Conservation (phyloP, 2,888 invertebrate species). For the Incurvaria masculella region DNA sequence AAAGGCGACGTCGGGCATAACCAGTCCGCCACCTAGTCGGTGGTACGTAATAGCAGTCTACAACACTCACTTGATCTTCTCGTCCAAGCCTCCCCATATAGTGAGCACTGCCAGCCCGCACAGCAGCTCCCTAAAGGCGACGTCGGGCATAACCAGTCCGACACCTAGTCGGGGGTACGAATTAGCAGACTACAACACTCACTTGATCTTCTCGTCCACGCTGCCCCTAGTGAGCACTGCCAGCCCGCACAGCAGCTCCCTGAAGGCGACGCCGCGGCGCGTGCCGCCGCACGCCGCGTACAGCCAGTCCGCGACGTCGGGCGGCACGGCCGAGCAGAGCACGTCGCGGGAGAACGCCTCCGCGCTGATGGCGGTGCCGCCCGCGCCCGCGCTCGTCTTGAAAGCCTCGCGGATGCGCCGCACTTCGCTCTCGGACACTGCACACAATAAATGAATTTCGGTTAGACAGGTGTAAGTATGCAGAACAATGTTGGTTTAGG, state of each 20-base stretch:
- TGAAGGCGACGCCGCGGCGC: constrained; percentile 74
- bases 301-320: constrained; percentile 76
- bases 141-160: no score
- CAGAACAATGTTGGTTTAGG: neutral
- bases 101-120: no score
- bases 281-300: constrained; percentile 84
- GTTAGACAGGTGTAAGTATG: neutral
- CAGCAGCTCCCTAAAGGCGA: no score
- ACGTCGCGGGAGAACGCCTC: constrained; percentile 81
- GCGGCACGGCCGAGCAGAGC: constrained; percentile 81
- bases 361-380: constrained; percentile 64
- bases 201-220: constrained; percentile 81
- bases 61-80: no score
- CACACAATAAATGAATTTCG: constrained; percentile 25
- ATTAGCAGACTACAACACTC: no score
- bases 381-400: constrained; percentile 74
- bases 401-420: constrained; percentile 85
- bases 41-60: no score
- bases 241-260: constrained; percentile 81
- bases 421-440: constrained; percentile 81
- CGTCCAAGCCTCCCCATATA: no score
- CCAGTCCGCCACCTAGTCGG: no score
- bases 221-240: constrained; percentile 83
- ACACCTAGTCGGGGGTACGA: no score
- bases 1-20: no score